Base-by-base conservation (phyloP, 2,797 vertebrate species). In the Miichthys miiuy region DNA sequence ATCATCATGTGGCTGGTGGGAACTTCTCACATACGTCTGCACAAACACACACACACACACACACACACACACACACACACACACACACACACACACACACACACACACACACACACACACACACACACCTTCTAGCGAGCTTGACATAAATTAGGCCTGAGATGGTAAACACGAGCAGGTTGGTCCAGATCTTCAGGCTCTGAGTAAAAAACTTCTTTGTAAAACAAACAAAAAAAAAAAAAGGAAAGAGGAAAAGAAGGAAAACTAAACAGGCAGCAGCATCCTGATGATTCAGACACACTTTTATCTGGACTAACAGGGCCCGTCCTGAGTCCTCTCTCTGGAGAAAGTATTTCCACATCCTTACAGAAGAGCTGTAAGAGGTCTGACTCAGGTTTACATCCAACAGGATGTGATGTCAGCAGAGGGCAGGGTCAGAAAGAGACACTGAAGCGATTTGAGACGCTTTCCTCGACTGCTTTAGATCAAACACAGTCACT, bases 361-460 rank as follows among this genome's bases (percentile, higher is more conserved):
- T 79, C 46, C 18, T 46, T 2, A 44, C 54, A 50, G 46, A n/a
- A 17, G 57, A 44, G 34, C 5, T 10, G 6, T 18, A 10, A 4
- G 42, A 66, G 30, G 60, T 69, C 38, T 46, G 34, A 69, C 5
- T 44, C 6, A 10, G 14, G 6, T 20, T 46, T 20, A 34, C 71
- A 44, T 51, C 63, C 47, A 44, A 80, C 77, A 60, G 75, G 68
- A 78, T 60, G 75, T 71, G 72, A 87, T 72, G 73, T 81, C 72
- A 81, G 44, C 46, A 70, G 75, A 6, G 64, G 75, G 64, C 42
- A 52, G 67, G 21, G 52, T 44, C 42, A 68, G 60, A 16, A 6
- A 18, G 18, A 30, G 10, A 20, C 18, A 58, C 0, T 4, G 42
- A 56, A 4, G 34, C 6, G 16, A 52, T 46, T 20, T 12, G 30